These are phyloP conservation scores for Campylorhamphus procurvoides DNA, from an alignment of 2,113 vertebrate genomes.

Conservation along the genomic window DNA sequence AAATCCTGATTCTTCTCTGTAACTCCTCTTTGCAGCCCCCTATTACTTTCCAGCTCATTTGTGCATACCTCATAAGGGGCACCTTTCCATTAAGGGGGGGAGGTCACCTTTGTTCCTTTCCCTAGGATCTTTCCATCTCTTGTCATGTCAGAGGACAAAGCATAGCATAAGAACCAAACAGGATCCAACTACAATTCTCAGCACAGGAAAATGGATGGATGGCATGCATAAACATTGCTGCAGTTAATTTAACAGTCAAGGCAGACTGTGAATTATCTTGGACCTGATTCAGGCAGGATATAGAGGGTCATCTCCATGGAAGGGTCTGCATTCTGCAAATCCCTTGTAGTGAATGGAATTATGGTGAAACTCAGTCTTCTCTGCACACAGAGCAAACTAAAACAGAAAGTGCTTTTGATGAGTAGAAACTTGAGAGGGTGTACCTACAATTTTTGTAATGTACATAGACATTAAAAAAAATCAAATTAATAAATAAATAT, in stretches of 20 bases:
- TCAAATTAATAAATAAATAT: neutral
- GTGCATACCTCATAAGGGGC: neutral
- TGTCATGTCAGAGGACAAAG: neutral
- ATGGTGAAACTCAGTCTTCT: neutral
- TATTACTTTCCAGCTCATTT: neutral
- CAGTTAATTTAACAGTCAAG: neutral
- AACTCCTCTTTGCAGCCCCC: neutral
- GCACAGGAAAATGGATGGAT: neutral
- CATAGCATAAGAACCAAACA: neutral
- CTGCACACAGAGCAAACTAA: neutral
- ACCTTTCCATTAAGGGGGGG: neutral
- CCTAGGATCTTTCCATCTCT: neutral
- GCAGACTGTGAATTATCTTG: neutral
- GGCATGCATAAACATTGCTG: neutral
- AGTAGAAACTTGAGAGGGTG: neutral
- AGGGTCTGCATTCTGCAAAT: neutral
- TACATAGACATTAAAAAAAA: neutral
- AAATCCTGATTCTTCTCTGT: neutral
- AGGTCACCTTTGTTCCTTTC: neutral
- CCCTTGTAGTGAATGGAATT: neutral
- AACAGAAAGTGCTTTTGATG: neutral
- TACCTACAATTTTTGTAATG: neutral
- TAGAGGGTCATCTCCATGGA: neutral
- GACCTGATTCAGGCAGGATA: neutral
- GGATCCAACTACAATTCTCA: neutral